Percentiles rank a stretch among this genome's conserved stretches.
Conservation (phyloP, 2,797 vertebrate species). For the Momotus momota region DNA sequence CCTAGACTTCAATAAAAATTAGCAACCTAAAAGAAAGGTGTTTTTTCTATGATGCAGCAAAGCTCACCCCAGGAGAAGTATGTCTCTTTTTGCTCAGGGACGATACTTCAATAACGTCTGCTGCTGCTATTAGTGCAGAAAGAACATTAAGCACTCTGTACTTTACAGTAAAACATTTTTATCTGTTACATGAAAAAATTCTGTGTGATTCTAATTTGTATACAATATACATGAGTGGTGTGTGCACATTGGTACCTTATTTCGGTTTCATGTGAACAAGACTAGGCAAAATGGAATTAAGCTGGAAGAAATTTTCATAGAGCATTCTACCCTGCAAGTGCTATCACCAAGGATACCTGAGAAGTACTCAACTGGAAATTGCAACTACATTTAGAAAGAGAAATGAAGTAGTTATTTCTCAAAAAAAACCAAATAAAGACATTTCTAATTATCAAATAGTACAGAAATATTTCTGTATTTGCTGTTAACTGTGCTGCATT, state of each 20-base stretch:
- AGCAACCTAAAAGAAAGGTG: not conserved
- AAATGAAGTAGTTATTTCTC: not conserved
- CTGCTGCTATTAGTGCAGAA: not conserved
- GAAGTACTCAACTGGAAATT: not conserved
- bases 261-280: not conserved
- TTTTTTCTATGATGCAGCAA: not conserved
- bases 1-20: not conserved
- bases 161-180: not conserved
- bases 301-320: not conserved
- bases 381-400: not conserved
- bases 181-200: not conserved
- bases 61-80: not conserved
- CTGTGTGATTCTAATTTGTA: not conserved
- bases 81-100: not conserved
- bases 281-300: not conserved
- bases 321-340: not conserved
- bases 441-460: not conserved
- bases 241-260: not conserved
- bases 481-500: not conserved
- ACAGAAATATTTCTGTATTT: not conserved
- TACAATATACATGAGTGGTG: not conserved
- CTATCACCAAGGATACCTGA: not conserved
- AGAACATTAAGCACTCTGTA: not conserved
- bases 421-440: not conserved
- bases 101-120: not conserved